phyloP scores from a whole-genome alignment of 1,140 invertebrate genomes.

The Phenacoccus solenopsis region DNA sequence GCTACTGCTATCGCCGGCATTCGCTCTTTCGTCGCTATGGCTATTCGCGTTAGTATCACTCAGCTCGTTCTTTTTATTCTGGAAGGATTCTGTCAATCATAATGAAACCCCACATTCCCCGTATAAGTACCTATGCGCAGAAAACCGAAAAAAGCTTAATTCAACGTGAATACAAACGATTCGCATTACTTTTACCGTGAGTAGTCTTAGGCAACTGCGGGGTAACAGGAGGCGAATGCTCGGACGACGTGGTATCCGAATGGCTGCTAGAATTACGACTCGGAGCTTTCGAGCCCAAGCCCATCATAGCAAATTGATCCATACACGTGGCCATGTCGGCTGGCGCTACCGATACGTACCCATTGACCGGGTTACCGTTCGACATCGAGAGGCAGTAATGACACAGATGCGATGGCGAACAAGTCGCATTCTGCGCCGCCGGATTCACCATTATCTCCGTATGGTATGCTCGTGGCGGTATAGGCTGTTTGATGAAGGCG shows the following conservation, averaged over 20 bases:
- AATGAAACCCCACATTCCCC: too few species aligned
- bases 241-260: not conserved
- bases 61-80: not conserved
- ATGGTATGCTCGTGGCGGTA: not conserved
- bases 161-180: too few species aligned
- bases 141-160: too few species aligned
- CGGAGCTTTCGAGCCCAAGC: too few species aligned
- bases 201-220: not conserved
- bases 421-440: not conserved
- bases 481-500: not conserved
- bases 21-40: not conserved
- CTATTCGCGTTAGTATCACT: not conserved
- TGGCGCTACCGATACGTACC: not conserved
- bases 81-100: too few species aligned
- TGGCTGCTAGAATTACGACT: not conserved
- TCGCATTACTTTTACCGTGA: not conserved
- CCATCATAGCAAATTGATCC: not conserved
- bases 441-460: not conserved
- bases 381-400: not conserved
- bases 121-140: too few species aligned
- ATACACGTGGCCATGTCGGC: not conserved
- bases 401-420: not conserved
- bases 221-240: not conserved
- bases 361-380: not conserved
- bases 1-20: constrained; percentile 20